These are phyloP conservation scores for Amaurobius ferox DNA, from an alignment of 2,888 invertebrate species.

Conservation along the genomic window DNA sequence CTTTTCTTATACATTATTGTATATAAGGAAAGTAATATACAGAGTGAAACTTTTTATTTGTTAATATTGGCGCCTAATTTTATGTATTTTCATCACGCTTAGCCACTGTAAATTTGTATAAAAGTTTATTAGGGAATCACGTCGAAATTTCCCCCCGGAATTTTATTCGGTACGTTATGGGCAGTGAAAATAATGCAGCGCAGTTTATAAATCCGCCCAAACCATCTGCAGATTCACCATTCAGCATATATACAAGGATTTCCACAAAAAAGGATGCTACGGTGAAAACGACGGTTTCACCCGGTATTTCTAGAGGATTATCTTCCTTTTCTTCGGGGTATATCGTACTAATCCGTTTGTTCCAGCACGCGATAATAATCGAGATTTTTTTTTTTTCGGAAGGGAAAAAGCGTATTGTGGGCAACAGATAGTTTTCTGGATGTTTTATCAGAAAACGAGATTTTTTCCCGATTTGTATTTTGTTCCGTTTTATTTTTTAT, in stretches of 20 bases:
- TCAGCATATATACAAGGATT: not conserved
- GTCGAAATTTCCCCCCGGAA: too few relatives aligned
- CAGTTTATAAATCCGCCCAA: not conserved
- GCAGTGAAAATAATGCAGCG: not conserved
- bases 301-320: constrained; percentile 49
- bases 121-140: too few relatives aligned
- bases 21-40: too few relatives aligned
- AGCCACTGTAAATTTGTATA: too few relatives aligned
- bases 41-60: too few relatives aligned
- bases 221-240: constrained; percentile 39
- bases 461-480: not conserved
- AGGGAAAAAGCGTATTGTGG: not conserved
- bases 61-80: too few relatives aligned
- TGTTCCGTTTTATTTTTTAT: too few relatives aligned
- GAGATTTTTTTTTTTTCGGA: not conserved
- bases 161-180: too few relatives aligned
- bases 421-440: not conserved
- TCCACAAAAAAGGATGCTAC: constrained; percentile 55
- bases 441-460: not conserved
- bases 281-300: constrained; percentile 12
- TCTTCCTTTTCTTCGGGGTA: constrained; percentile 41
- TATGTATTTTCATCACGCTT: too few relatives aligned
- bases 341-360: constrained; percentile 69
- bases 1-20: too few relatives aligned
- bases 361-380: constrained; percentile 65